Conservation (phyloP, 2,797 vertebrate species). For the Crocodylus rhombifer region DNA sequence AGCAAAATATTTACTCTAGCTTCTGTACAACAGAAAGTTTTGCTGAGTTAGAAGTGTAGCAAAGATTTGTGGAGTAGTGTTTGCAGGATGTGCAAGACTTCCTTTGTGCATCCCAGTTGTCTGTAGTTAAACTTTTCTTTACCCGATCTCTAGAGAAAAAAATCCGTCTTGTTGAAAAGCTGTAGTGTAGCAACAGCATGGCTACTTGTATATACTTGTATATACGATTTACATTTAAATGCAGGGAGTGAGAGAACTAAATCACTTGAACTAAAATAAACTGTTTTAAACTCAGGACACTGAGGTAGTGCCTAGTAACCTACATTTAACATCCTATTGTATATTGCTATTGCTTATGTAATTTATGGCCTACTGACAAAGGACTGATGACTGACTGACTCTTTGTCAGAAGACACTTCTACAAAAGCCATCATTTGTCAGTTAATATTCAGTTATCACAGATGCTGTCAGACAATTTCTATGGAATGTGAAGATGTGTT, state of each 20-base stretch:
- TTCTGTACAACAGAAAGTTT: neutral
- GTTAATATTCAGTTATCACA: no score
- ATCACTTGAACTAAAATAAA: neutral
- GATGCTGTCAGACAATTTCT: no score
- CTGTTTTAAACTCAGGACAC: neutral
- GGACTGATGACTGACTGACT: no score
- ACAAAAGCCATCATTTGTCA: no score
- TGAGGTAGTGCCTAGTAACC: neutral
- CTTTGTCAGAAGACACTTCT: neutral
- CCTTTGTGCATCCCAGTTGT: neutral
- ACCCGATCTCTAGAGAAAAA: neutral
- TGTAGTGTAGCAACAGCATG: neutral
- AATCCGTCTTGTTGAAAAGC: neutral
- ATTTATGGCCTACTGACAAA: neutral
- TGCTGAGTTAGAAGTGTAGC: neutral
- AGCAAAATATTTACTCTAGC: neutral
- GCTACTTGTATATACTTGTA: neutral
- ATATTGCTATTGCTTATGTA: neutral
- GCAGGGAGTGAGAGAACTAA: neutral
- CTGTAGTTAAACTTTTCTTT: neutral
- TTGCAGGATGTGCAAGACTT: neutral
- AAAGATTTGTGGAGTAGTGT: neutral
- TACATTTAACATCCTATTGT: neutral
- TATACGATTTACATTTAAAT: neutral
- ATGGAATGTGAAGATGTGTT: no score